phyloP scores from a whole-genome alignment of 2,797 vertebrate genomes.

The Galago senegalensis region DNA sequence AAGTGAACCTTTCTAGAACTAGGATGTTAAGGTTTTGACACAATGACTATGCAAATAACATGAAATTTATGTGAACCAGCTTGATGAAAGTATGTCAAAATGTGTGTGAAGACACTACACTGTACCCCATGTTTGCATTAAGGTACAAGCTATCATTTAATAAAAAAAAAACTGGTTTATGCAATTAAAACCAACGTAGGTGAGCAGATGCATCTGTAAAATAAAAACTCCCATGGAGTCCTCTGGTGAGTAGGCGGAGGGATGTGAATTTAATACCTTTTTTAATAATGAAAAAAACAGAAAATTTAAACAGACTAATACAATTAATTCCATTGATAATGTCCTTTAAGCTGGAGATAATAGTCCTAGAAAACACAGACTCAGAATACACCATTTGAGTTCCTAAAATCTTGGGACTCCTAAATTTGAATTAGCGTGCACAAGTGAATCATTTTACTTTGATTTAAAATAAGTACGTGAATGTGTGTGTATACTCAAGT shows the following conservation, averaged over 20 bases:
- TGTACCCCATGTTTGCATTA: too few species aligned
- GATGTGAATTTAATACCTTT: conserved; percentile 51
- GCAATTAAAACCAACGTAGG: background rate
- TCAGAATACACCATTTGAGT: conserved; percentile 36
- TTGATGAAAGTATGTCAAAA: too few species aligned
- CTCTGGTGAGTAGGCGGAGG: background rate
- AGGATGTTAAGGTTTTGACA: too few species aligned
- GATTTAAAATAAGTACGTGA: background rate
- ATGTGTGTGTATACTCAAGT: background rate
- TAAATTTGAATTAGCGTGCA: conserved; percentile 67
- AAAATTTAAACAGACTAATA: background rate
- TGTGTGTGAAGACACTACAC: too few species aligned
- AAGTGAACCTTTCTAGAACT: too few species aligned
- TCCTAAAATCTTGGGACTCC: conserved; percentile 61
- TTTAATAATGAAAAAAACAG: background rate
- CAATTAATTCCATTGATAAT: conserved; percentile 41
- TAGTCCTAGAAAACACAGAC: background rate
- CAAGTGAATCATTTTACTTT: conserved; percentile 63
- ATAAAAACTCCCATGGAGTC: background rate
- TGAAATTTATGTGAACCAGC: too few species aligned
- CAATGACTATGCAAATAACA: too few species aligned
- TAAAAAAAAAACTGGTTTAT: background rate
- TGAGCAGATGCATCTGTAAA: background rate
- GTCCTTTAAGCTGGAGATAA: conserved; percentile 11
- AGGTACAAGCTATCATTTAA: too few species aligned